Percentiles rank a stretch among this genome's conserved stretches.
Conservation (phyloP, 2,888 invertebrate species). For the Latrodectus elegans region DNA sequence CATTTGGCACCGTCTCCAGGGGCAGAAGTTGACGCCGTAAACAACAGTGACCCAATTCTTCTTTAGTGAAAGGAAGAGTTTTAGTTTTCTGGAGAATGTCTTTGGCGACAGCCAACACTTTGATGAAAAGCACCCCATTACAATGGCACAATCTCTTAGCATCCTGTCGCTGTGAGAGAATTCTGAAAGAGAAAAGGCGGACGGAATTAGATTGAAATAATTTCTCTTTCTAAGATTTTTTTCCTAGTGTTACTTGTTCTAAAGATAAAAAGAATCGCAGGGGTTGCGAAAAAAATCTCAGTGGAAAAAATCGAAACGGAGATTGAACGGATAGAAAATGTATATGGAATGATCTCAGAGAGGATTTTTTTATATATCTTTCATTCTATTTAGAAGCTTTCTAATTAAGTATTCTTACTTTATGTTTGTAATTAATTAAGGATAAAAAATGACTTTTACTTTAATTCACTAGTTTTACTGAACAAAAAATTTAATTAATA, state of each 20-base stretch:
- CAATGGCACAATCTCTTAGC: constrained; percentile 34
- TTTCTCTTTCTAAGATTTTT: constrained; percentile 2
- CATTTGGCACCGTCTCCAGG: constrained; percentile 1
- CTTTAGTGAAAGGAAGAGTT: constrained; percentile 12
- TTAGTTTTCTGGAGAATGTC: neutral
- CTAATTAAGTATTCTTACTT: neutral
- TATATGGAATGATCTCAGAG: neutral
- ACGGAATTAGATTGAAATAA: constrained; percentile 40
- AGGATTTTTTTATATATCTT: neutral
- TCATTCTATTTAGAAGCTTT: neutral
- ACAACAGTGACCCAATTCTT: constrained; percentile 48
- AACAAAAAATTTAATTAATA: too few species aligned
- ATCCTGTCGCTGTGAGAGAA: constrained; percentile 35
- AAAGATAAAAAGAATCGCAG: neutral
- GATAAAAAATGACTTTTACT: too few species aligned
- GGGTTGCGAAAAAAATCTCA: neutral
- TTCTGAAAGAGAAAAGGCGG: constrained; percentile 37
- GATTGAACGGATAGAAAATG: neutral
- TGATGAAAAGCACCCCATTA: constrained; percentile 35
- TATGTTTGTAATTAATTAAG: too few species aligned
- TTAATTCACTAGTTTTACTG: too few species aligned
- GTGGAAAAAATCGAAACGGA: neutral
- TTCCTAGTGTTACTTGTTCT: neutral
- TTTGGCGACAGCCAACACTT: constrained; percentile 31
- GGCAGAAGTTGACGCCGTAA: neutral